phyloP scores from a whole-genome alignment of 2,113 vertebrate species.

The Stercorarius parasiticus region DNA sequence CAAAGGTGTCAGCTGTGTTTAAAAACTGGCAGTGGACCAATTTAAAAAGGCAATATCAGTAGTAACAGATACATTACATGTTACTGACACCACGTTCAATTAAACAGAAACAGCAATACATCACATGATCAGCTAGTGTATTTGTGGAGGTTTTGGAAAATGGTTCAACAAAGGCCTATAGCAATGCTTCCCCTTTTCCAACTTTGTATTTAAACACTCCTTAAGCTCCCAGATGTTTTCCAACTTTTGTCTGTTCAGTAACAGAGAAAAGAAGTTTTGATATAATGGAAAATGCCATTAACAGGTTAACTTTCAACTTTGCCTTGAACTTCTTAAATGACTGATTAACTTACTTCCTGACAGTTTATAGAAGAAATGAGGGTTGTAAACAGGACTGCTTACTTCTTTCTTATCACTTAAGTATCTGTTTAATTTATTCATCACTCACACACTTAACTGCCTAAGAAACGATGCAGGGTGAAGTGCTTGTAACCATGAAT shows the following conservation, averaged over 20 bases:
- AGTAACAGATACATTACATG: not conserved
- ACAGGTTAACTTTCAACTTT: constrained; percentile 51
- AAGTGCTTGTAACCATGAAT: constrained; percentile 18
- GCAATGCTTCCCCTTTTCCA: not conserved
- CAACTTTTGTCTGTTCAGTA: constrained; percentile 4
- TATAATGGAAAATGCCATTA: constrained; percentile 16
- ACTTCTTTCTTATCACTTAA: constrained; percentile 57
- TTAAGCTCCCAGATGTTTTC: not conserved
- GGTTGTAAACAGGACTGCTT: constrained; percentile 40
- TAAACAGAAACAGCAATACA: not conserved
- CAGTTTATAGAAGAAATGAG: constrained; percentile 59
- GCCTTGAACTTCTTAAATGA: constrained; percentile 54
- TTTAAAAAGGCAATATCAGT: not conserved
- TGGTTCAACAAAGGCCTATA: not conserved
- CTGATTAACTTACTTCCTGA: constrained; percentile 61
- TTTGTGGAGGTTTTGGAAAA: not conserved
- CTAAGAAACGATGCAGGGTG: not conserved
- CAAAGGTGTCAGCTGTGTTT: not conserved
- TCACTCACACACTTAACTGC: constrained; percentile 50
- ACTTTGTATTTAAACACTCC: not conserved
- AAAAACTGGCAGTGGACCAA: not conserved
- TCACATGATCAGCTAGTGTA: not conserved
- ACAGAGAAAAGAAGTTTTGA: not conserved
- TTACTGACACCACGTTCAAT: not conserved
- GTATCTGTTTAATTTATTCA: constrained; percentile 70